Percentiles rank a stretch among this genome's conserved stretches.
phyloP scores from a whole-genome alignment of 2,888 invertebrate species.

The Nectonema munidae region DNA sequence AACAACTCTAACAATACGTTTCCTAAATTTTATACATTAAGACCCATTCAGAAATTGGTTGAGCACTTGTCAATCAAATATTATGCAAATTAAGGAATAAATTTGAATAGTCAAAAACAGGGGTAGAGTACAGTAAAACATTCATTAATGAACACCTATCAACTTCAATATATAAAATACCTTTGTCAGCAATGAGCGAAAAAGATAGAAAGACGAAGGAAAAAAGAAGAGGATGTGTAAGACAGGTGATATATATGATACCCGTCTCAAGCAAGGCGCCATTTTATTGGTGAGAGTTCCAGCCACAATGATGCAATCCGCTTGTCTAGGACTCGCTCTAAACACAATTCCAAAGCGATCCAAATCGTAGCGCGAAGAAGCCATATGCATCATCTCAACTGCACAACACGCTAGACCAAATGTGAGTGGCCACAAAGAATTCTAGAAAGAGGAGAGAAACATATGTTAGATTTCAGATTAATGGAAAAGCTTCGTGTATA shows the following conservation, averaged over 20 bases:
- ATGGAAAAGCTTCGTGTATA: no score
- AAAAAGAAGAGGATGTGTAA: slow-evolving; percentile 16
- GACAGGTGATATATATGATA: slow-evolving; percentile 18
- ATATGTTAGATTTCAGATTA: no score
- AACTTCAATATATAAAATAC: background rate
- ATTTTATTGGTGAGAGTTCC: slow-evolving; percentile 96
- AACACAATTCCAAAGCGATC: slow-evolving; percentile 90
- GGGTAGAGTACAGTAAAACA: background rate
- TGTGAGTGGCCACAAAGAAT: slow-evolving; percentile 86
- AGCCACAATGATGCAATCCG: slow-evolving; percentile 88
- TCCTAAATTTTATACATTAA: no score
- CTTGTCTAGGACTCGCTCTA: slow-evolving; percentile 72
- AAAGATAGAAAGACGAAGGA: slow-evolving; percentile 15
- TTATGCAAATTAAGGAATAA: no score
- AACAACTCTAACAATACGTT: no score
- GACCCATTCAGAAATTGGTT: no score
- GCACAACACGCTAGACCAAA: slow-evolving; percentile 95
- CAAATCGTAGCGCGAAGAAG: slow-evolving; percentile 95
- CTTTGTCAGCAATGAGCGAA: background rate
- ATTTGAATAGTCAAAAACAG: no score
- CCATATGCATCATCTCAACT: slow-evolving; percentile 89
- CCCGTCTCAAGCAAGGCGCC: slow-evolving; percentile 83
- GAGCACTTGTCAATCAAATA: no score
- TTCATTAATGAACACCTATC: background rate
- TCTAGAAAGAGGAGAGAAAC: no score